Evolutionary conservation across 2,113 vertebrate genomes (phyloP), one percentile per base, ranked within the genome.

Genomic region (Indicator indicator): DNA sequence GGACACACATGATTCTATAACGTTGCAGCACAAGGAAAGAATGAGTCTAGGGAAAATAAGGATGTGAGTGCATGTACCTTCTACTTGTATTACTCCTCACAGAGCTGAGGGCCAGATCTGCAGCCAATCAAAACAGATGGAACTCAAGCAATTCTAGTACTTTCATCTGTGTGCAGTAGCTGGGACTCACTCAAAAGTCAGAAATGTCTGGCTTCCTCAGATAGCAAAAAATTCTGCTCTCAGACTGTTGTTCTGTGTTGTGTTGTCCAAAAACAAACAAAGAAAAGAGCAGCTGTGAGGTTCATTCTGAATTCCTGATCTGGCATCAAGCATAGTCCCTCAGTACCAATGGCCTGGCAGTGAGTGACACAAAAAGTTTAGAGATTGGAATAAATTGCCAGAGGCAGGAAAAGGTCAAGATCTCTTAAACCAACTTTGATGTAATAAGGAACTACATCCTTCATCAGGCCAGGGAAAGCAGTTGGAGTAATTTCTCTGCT

Each of bases 271-370:
- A 90, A 90, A 55, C 16, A 81, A 88, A 50, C 44, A 62, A 86
- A 80, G 16, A 90, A 56, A 74, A 36, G 36, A 65, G 15, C 7
- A 11, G 6, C 26, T 62, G 3, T 3, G 2, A 63, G 4, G 8
- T 33, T 92, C 58, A 62, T 8, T 21, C 42, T 52, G 32, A 81
- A 69, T 71, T 16, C 1, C 42, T 71, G 48, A 86, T 28, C 48
- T 75, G 48, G 28, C 16, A 11, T 9, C 0, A 0, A 16, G 2
- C 2, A 0, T 68, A 46, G 38, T 71, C 44, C 33, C 12, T 30
- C 1, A 0, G 18, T 50, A 59, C 12, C 38, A 52, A 9, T 33
- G 42, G 50, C 19, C 23, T 1, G 1, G 5, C 17, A 72, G 32
- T 4, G 11, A 40, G 4, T 6, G 13, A 73, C 26, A 16, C 16